Base-by-base conservation (phyloP, 1,140 invertebrate species). In the Bombyx mandarina region DNA sequence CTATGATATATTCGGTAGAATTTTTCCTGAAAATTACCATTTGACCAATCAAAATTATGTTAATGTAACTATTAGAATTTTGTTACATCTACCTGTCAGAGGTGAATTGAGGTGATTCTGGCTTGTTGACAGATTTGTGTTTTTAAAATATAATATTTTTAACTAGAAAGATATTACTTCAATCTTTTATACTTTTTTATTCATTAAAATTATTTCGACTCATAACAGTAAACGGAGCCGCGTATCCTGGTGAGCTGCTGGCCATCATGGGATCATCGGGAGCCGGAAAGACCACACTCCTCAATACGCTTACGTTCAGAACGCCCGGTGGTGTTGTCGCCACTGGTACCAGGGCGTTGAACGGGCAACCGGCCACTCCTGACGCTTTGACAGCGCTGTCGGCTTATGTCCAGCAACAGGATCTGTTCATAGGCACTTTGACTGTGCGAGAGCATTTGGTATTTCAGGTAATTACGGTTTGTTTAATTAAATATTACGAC, bases 381-480 rank as follows among this genome's bases (percentile, higher is more conserved):
- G 92, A 91, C 52, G 89, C 91, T 3, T 86, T 98, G 56, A 91
- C 93, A 10, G 92, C 93, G 6, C 88, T 95, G 9, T 96, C 95
- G 52, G 98, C 96, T 0, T 99, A 99, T 72, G 97, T 99, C 0
- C 97, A 99, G 79, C 98, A 99, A 83, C 93, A 97, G 63, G 96
- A 98, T 83, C 82, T 98, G n/a, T 98, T 98, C 77, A 94, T 98
- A 59, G 95, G 95, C 1, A 96, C 94, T 1, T 87, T 98, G n/a
- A 98, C 96, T 0, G 96, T 97, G 3, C 90, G 90, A 56, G 97
- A 99, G 74, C 97, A 98, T 86, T 89, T 99, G 5, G 89, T 93
- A 8, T 98, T 98, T 75, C 94, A 96, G 89, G 93, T 94, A 67
- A 82, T 3, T 35, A 3, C 26, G 56, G 56, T 48, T 57, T 8